A percentile compares a stretch with the other conserved stretches of the same genome.
phyloP scores from a whole-genome alignment of 2,113 vertebrate species.

The Coptodon bakossiorum region DNA sequence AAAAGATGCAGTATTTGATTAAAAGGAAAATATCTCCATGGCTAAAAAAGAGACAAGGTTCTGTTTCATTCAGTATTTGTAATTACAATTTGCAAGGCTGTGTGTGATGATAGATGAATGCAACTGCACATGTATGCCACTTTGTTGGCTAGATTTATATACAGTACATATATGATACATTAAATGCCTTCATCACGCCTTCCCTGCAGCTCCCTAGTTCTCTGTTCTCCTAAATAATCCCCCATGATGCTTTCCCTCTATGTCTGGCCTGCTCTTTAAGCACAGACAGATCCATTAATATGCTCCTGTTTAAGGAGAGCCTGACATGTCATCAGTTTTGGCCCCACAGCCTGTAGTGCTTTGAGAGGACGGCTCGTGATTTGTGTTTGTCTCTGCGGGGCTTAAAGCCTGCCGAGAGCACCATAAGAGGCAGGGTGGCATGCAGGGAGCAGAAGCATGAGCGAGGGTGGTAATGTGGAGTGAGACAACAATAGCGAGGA shows the following conservation, averaged over 20 bases:
- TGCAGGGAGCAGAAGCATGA: not conserved
- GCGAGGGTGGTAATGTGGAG: not conserved
- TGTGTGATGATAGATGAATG: not conserved
- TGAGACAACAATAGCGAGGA: not conserved
- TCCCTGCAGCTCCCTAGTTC: not conserved
- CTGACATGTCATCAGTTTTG: conserved; percentile 28
- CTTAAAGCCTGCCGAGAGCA: conserved; percentile 17
- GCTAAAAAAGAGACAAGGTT: not conserved
- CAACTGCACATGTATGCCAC: not conserved
- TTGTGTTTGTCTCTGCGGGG: conserved; percentile 17
- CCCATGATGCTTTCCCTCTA: not conserved
- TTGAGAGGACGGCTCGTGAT: conserved; percentile 36
- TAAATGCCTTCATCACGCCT: not conserved
- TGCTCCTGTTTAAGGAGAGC: conserved; percentile 46
- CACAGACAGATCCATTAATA: conserved; percentile 17
- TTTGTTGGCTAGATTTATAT: not conserved
- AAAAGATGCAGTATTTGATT: not conserved
- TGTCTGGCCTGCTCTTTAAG: not conserved
- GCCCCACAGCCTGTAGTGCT: conserved; percentile 19
- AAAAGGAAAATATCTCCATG: not conserved
- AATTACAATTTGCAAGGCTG: not conserved
- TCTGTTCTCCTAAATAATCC: not conserved
- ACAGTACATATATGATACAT: not conserved
- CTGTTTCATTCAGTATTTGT: not conserved
- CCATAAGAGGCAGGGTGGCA: conserved; percentile 71